phyloP scores from a whole-genome alignment of 2,113 vertebrate genomes.

The Cochlearius cochlearius region DNA sequence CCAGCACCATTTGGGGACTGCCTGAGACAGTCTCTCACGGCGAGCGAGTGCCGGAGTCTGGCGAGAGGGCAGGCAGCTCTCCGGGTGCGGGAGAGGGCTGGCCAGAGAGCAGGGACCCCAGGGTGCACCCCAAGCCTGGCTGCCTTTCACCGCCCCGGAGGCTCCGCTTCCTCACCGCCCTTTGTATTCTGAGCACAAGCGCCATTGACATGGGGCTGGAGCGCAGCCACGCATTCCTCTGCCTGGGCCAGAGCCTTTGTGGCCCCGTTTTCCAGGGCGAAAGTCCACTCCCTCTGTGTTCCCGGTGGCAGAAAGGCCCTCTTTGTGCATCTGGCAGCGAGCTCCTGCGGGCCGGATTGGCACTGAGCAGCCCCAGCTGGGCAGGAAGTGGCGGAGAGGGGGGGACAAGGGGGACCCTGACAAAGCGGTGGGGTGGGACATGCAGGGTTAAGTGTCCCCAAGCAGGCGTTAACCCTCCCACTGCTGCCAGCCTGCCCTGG shows the following conservation, averaged over 20 bases:
- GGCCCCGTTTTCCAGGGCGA: conserved; percentile 61
- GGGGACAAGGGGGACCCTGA: conserved; percentile 34
- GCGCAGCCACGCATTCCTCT: conserved; percentile 53
- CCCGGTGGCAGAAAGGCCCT: conserved; percentile 68
- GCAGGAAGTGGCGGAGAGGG: conserved; percentile 77
- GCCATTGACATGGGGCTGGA: conserved; percentile 68
- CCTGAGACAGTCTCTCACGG: accelerated
- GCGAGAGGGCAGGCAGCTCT: neutral
- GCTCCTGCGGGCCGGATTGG: conserved; percentile 65
- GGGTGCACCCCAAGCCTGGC: conserved; percentile 2
- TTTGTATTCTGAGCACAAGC: conserved; percentile 76
- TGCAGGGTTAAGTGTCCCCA: conserved; percentile 58
- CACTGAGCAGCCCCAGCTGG: conserved; percentile 81
- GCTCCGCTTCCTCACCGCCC: conserved; percentile 55
- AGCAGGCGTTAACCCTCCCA: neutral
- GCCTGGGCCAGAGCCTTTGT: conserved; percentile 70
- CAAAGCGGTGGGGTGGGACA: neutral
- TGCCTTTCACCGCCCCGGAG: conserved; percentile 58
- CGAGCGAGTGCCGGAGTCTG: accelerated
- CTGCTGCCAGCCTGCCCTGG: neutral
- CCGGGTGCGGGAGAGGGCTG: neutral
- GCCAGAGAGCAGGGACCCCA: neutral
- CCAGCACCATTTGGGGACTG: neutral
- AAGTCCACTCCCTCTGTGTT: conserved; percentile 66
- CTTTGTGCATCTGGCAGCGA: conserved; percentile 65